These are phyloP conservation scores for Onychorhynchus coronatus DNA, from an alignment of 2,113 vertebrate genomes.

Conservation along the genomic window DNA sequence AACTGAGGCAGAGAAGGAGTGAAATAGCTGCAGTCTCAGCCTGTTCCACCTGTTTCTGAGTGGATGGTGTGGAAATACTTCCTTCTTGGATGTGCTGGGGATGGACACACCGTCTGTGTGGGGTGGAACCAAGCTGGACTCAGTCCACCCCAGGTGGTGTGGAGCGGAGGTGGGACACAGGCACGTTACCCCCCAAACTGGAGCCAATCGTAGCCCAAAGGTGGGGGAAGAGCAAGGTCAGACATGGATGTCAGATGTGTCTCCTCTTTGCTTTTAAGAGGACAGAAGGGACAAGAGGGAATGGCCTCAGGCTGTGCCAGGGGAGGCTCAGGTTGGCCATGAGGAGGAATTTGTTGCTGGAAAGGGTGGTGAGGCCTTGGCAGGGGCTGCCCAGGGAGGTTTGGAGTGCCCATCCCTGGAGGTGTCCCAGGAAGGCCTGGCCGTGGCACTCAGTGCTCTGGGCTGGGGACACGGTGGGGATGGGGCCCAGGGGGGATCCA, in stretches of 20 bases:
- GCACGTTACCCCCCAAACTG: neutral
- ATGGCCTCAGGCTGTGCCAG: neutral
- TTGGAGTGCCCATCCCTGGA: neutral
- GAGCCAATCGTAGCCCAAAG: neutral
- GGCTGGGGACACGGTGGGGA: neutral
- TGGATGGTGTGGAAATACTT: neutral
- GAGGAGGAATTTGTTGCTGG: neutral
- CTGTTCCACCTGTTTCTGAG: neutral
- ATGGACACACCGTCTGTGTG: fast-evolving
- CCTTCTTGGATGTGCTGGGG: neutral
- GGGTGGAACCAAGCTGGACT: neutral
- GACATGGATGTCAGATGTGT: neutral
- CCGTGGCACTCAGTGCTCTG: neutral
- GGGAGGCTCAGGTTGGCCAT: neutral
- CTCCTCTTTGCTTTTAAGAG: neutral
- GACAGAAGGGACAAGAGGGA: neutral
- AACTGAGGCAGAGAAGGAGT: neutral
- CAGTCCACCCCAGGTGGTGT: no score
- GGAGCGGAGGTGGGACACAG: neutral
- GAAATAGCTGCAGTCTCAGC: neutral
- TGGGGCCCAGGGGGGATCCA: neutral
- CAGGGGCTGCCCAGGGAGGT: neutral
- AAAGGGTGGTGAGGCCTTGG: neutral
- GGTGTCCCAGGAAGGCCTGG: neutral
- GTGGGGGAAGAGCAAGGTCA: neutral